Conservation (phyloP, 2,888 invertebrate species). For the Athrips mouffetella region DNA sequence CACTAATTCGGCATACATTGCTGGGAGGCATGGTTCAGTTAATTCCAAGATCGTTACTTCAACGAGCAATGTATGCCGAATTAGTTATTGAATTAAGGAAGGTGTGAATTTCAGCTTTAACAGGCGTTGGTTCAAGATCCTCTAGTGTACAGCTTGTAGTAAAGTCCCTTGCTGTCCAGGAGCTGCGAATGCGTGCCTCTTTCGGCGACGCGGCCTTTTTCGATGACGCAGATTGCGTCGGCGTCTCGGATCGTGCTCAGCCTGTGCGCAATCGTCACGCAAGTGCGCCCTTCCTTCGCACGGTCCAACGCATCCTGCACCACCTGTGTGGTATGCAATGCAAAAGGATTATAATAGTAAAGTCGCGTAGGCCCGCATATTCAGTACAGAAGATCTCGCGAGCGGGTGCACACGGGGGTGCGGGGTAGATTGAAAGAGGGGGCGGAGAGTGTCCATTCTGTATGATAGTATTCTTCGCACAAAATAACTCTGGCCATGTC, state of each 20-base stretch:
- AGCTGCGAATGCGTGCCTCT: conserved; percentile 81
- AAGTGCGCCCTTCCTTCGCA: conserved; percentile 89
- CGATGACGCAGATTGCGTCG: conserved; percentile 85
- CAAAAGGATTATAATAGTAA: background rate
- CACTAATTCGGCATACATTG: too few species aligned
- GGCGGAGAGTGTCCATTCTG: too few species aligned
- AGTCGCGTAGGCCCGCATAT: background rate
- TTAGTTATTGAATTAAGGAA: too few species aligned
- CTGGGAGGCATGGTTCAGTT: too few species aligned
- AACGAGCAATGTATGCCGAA: too few species aligned
- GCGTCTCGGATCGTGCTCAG: conserved; percentile 90
- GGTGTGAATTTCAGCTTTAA: too few species aligned
- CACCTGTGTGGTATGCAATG: conserved; percentile 46
- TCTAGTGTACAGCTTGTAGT: conserved; percentile 64
- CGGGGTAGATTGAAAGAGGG: too few species aligned
- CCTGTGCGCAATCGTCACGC: conserved; percentile 91
- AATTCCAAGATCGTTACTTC: too few species aligned
- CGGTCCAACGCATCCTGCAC: conserved; percentile 86
- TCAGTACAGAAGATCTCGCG: background rate
- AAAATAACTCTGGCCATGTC: too few species aligned
- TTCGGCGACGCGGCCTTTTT: conserved; percentile 81
- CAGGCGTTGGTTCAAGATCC: conserved; percentile 14
- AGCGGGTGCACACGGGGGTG: too few species aligned
- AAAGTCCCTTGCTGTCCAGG: conserved; percentile 78
- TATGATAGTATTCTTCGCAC: too few species aligned